Evolutionary conservation across 2,797 vertebrate genomes (phyloP).

Genomic region (Meriones psammophilus): DNA sequence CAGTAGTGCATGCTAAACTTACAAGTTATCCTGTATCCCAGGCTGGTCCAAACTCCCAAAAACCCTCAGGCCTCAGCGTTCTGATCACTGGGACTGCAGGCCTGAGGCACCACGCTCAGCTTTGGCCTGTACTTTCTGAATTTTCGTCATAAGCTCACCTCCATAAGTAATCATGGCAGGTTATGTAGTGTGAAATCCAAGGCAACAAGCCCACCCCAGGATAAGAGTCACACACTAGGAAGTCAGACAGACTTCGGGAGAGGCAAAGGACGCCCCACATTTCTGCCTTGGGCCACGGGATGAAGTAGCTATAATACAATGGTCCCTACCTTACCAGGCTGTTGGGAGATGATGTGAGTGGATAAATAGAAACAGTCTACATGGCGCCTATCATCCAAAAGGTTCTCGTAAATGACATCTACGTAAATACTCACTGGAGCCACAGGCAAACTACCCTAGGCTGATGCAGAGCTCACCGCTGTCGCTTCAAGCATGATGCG

Average conservation of each 20-base stretch:
- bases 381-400: not conserved
- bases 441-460: not conserved
- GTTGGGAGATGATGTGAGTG: not conserved
- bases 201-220: not conserved
- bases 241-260: not conserved
- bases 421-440: not conserved
- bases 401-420: not conserved
- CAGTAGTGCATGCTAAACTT: not conserved
- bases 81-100: not conserved
- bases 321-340: not conserved
- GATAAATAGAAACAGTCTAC: no score
- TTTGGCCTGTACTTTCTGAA: not conserved
- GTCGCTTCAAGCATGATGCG: accelerated
- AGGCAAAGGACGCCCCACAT: accelerated
- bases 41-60: not conserved
- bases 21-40: not conserved
- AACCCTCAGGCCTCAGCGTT: not conserved
- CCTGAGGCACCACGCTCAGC: no score
- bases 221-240: not conserved
- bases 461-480: not conserved
- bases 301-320: not conserved
- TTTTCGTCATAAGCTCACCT: slow-evolving; percentile 48
- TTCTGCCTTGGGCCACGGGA: accelerated
- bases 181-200: not conserved
- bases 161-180: not conserved